Evolutionary conservation across 2,113 vertebrate species (phyloP).

Genomic region (Grantiella picta): DNA sequence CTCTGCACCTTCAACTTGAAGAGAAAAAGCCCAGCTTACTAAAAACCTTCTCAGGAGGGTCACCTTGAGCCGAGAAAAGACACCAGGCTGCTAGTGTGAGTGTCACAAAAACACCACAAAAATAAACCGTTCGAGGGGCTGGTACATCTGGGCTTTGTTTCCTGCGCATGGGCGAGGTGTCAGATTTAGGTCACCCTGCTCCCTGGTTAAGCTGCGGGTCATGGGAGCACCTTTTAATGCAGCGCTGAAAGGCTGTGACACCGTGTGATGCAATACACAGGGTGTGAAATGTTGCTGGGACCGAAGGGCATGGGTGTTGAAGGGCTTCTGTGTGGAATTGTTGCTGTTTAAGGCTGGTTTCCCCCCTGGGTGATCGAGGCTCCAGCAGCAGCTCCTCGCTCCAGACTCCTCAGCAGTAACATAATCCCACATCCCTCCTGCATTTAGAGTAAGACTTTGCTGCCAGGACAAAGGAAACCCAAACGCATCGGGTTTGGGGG

Average conservation of each 20-base stretch:
- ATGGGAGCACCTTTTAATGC: background rate
- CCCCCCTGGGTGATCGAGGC: accelerated
- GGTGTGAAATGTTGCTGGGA: background rate
- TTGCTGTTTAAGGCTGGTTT: background rate
- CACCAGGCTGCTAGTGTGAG: background rate
- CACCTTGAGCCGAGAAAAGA: background rate
- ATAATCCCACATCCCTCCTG: background rate
- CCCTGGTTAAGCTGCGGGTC: background rate
- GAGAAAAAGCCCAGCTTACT: background rate
- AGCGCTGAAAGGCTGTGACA: background rate
- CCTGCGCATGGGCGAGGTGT: background rate
- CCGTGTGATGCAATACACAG: background rate
- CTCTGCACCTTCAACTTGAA: accelerated
- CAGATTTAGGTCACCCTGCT: conserved; percentile 48
- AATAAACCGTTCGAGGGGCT: background rate
- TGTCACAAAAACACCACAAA: background rate
- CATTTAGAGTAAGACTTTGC: background rate
- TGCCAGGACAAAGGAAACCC: background rate
- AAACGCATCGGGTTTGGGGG: background rate
- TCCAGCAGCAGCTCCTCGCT: background rate
- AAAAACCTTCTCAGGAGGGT: background rate
- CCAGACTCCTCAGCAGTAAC: background rate
- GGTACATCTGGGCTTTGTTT: background rate
- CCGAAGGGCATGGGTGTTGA: accelerated
- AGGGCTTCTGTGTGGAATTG: background rate